Percentiles rank a stretch among this genome's conserved stretches.
These are phyloP conservation scores for Acropternis orthonyx DNA, from an alignment of 2,797 vertebrate species.

Conservation along the genomic window DNA sequence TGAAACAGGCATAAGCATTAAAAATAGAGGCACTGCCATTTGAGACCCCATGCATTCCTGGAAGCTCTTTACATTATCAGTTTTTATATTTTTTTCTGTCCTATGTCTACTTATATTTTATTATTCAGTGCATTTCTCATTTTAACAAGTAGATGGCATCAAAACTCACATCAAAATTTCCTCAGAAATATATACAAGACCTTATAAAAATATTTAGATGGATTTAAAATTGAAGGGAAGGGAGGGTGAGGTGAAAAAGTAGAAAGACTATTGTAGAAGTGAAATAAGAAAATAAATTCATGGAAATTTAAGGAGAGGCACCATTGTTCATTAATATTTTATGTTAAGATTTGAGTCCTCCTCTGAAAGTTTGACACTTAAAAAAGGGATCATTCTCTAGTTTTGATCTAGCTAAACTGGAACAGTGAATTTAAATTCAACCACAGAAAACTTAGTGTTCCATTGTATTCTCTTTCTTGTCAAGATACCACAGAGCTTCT, in stretches of 20 bases:
- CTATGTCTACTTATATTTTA: background rate
- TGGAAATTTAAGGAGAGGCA: background rate
- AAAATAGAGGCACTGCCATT: background rate
- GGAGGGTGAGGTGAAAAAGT: background rate
- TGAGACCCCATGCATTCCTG: background rate
- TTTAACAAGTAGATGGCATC: background rate
- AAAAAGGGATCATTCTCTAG: background rate
- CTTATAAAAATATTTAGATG: background rate
- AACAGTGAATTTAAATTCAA: background rate
- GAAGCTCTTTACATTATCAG: background rate
- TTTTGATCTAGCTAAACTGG: background rate
- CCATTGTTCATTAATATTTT: background rate
- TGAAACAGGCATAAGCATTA: background rate
- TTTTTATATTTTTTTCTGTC: background rate
- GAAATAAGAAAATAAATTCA: background rate
- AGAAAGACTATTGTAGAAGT: background rate
- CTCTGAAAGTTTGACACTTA: background rate
- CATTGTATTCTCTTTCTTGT: background rate
- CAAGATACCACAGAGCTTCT: background rate
- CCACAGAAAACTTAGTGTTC: background rate
- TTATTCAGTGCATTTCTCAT: background rate
- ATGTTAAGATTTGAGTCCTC: background rate
- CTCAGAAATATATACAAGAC: background rate
- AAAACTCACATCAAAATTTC: background rate
- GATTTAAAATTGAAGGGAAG: background rate